Evolutionary conservation across 2,888 invertebrate species (phyloP).

Genomic region (Hyalella azteca): DNA sequence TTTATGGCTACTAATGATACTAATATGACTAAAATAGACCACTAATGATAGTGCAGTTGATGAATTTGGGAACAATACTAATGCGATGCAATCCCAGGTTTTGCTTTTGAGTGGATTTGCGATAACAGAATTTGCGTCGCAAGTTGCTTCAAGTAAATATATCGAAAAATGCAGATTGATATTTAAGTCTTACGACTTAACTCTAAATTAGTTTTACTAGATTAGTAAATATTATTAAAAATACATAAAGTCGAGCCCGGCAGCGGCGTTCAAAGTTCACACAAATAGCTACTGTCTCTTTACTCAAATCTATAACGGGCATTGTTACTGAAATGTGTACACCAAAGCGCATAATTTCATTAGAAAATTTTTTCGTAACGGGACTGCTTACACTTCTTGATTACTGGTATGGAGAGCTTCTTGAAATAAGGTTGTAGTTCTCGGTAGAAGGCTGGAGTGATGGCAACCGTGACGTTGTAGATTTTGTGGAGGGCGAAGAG

Average conservation of each 20-base stretch:
- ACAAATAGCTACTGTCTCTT: not conserved
- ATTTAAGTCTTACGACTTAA: too few relatives aligned
- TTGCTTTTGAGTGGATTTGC: too few relatives aligned
- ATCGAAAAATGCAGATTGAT: too few relatives aligned
- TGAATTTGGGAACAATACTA: not conserved
- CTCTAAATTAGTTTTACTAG: too few relatives aligned
- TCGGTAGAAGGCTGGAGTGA: not conserved
- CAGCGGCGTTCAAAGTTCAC: not conserved
- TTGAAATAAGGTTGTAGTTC: not conserved
- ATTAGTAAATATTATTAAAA: too few relatives aligned
- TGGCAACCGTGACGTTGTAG: not conserved
- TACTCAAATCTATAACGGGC: not conserved
- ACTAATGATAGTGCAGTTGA: not conserved
- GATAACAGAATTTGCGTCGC: too few relatives aligned
- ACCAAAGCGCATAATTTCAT: not conserved
- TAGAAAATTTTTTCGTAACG: not conserved
- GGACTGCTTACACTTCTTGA: not conserved
- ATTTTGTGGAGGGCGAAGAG: constrained; percentile 10
- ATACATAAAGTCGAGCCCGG: too few relatives aligned
- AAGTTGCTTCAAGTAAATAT: too few relatives aligned
- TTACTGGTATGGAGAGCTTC: not conserved
- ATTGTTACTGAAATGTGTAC: not conserved
- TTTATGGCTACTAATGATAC: not conserved
- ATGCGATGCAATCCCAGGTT: too few relatives aligned
- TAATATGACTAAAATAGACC: not conserved